These are phyloP conservation scores for Disparrhopalites patrizii DNA, from an alignment of 2,888 invertebrate genomes.

Conservation along the genomic window DNA sequence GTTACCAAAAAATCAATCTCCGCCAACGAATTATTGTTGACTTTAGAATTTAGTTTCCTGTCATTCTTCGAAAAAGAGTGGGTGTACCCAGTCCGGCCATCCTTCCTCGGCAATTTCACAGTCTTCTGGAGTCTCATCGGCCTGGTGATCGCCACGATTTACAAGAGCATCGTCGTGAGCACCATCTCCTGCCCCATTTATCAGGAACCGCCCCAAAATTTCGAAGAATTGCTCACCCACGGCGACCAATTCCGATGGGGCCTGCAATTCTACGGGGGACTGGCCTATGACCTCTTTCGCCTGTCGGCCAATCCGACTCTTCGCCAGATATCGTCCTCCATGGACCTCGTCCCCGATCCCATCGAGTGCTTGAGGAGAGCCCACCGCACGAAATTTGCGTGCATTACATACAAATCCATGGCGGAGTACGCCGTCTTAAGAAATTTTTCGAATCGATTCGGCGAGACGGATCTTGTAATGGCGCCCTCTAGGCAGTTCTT, in stretches of 20 bases:
- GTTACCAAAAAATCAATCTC: no score
- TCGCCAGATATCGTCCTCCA: no score
- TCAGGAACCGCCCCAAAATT: not conserved
- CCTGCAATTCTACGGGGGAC: slow-evolving; percentile 5
- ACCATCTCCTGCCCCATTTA: not conserved
- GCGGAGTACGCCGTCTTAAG: not conserved
- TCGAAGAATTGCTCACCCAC: not conserved
- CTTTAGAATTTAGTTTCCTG: not conserved
- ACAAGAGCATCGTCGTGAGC: slow-evolving; percentile 1
- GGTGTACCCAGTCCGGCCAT: no score
- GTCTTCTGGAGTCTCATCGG: slow-evolving; percentile 5
- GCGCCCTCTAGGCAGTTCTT: not conserved
- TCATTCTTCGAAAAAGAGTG: slow-evolving; percentile 4
- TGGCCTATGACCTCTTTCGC: slow-evolving; percentile 3
- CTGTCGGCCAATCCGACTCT: slow-evolving; percentile 4
- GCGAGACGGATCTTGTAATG: not conserved
- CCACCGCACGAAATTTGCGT: not conserved
- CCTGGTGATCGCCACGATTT: not conserved
- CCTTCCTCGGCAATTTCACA: no score
- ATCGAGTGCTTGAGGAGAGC: not conserved
- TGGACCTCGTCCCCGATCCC: not conserved
- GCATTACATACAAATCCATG: not conserved
- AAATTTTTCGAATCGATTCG: not conserved
- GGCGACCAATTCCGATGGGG: not conserved
- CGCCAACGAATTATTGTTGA: no score